Evolutionary conservation across 2,888 invertebrate genomes (phyloP), one percentile per base, ranked within the genome.

Genomic region (Zootermopsis nevadensis): DNA sequence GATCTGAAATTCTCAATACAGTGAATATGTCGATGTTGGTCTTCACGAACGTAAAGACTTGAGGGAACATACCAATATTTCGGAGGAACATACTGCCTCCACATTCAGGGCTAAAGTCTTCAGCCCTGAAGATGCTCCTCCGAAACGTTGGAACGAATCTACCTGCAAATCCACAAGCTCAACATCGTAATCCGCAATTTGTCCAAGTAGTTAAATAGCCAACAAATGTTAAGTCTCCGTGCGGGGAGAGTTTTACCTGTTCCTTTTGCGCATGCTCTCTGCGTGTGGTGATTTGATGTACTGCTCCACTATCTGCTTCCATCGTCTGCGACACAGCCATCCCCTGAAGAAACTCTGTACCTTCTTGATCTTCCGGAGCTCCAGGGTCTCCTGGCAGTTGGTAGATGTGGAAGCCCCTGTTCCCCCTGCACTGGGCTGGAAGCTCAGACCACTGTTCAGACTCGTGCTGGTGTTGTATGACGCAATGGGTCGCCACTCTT

Each of bases 231-330:
- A n/a, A n/a, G n/a, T n/a, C n/a, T n/a, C n/a, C n/a, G n/a, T n/a
- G n/a, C n/a, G n/a, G n/a, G n/a, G n/a, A n/a, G 42, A 48, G 15
- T 48, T 48, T 2, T 89, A 95, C 94, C 95, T 95, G 91, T 98
- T 98, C 83, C 98, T 90, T 88, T 97, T 97, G 82, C 97, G 91
- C 97, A 98, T 97, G 88, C 96, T 97, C 89, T 97, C 97, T 0
- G 97, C 97, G 88, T 98, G 97, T 0, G 97, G 97, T 84, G 97
- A 97, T 88, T 96, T 96, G 88, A 98, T 98, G 89, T 98, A 98
- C 88, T 97, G 96, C 87, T 97, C 97, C 30, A 98, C 97, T 83
- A 98, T 98, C 89, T 97, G 97, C 89, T 98, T 98, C 98, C 98
- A 98, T 69, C 97, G 91, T 15, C 97, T 91, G 22, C 98, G 92